Evolutionary conservation across 2,113 vertebrate genomes (phyloP).

Genomic region (Myiopsitta monachus): DNA sequence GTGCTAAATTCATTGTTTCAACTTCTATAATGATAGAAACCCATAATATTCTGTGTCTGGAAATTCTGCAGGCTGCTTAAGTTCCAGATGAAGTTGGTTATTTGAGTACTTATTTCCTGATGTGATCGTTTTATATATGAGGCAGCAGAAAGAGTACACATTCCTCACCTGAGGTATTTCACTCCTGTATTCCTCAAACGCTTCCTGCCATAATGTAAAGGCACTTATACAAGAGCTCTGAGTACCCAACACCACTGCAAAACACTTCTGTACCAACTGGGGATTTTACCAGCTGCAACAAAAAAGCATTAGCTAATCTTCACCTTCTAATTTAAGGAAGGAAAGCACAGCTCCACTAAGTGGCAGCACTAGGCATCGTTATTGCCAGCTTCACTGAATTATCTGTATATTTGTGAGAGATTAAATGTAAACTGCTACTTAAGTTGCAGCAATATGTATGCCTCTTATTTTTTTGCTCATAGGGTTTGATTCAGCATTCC

Average conservation of each 20-base stretch:
- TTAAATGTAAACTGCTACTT: not conserved
- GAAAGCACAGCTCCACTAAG: not conserved
- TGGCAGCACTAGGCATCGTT: constrained; percentile 8
- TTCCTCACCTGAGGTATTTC: not conserved
- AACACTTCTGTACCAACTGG: not conserved
- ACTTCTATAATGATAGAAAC: not conserved
- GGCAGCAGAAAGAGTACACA: not conserved
- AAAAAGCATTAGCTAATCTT: not conserved
- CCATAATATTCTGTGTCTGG: not conserved
- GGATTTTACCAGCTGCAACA: not conserved
- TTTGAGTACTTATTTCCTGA: not conserved
- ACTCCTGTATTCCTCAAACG: not conserved
- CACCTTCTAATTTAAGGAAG: not conserved
- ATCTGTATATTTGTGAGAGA: not conserved
- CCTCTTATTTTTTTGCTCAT: not conserved
- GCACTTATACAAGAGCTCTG: not conserved
- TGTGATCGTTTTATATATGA: not conserved
- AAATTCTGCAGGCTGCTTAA: not conserved
- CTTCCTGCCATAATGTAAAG: not conserved
- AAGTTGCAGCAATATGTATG: not conserved
- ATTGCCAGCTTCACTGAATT: not conserved
- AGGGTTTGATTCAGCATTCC: not conserved
- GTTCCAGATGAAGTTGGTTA: not conserved
- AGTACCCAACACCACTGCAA: not conserved
- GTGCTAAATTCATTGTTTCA: not conserved